Evolutionary conservation across 1,140 invertebrate species (phyloP), one percentile per base, ranked within the genome.

Genomic region (Apis dorsata): DNA sequence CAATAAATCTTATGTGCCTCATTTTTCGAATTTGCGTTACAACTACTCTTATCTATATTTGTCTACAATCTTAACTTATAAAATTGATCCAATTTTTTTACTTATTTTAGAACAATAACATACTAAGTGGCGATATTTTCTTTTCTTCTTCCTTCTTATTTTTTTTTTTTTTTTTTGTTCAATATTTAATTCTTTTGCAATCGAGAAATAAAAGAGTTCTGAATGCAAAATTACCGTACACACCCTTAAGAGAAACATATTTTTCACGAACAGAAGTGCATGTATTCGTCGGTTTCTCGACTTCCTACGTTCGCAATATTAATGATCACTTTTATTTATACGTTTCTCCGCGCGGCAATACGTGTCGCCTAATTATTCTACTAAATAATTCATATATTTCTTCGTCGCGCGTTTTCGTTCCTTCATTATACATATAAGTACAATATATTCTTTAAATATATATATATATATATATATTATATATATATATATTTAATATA

Each of bases 371-470:
- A 90, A 87, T 77, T 85, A 89, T 87, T 91, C 91, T 92, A 91
- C 91, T 91, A 92, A 90, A 92, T 91, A 88, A 92, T 87, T 91
- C 88, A 87, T 83, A 44, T 81, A 76, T 85, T 78, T 77, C 73
- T 87, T 88, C 77, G 55, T 85, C 79, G 65, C 76, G 79, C 86
- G 66, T 69, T 72, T 85, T 80, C 83, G 51, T 87, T 87, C 62
- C 34, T 85, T 63, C 78, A 34, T 85, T 87, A 86, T 75, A 85
- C 75, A 85, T 62, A 76, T 82, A 68, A 77, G 72, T 84, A 86
- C 70, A 65, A 81, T 87, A 77, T 77, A 68, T 88, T 44, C 34
- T 44, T 44, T 44, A 44, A 44, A 83, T 89, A 85, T 84, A 85
- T 83, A 78, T 62, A 57, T 57, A 28, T 57, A n/a, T 53, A 21